phyloP scores from a whole-genome alignment of 2,797 vertebrate genomes.

The Neosilurus mollespiculum region DNA sequence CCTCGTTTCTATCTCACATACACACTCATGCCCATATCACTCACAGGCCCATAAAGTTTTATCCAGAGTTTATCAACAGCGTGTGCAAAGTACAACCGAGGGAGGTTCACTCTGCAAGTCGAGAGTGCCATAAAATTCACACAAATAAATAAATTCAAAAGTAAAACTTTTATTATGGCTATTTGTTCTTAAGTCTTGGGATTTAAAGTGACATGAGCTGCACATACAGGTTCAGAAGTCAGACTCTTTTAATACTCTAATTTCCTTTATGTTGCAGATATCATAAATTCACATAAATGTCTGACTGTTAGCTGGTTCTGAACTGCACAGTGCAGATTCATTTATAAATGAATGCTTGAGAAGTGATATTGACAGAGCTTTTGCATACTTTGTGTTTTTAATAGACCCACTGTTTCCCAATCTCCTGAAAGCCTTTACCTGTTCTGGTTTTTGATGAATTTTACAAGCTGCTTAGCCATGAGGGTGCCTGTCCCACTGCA shows the following conservation, averaged over 20 bases:
- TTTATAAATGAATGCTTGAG: neutral
- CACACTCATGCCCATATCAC: constrained; percentile 26
- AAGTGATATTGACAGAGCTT: neutral
- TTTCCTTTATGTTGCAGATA: constrained; percentile 1
- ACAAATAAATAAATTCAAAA: constrained; percentile 62
- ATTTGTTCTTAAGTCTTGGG: constrained; percentile 49
- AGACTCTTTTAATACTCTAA: constrained; percentile 27
- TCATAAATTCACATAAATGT: constrained; percentile 1
- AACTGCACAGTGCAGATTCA: constrained; percentile 8
- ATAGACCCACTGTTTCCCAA: constrained; percentile 39
- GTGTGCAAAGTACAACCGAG: constrained; percentile 65
- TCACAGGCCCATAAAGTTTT: constrained; percentile 71
- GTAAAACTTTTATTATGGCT: constrained; percentile 62
- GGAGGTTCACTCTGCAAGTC: constrained; percentile 66
- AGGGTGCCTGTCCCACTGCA: constrained; percentile 63
- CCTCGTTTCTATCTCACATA: constrained; percentile 28
- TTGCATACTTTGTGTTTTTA: constrained; percentile 29
- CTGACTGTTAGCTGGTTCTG: neutral
- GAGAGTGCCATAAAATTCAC: constrained; percentile 63
- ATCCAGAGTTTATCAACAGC: constrained; percentile 69
- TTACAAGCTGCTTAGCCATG: constrained; percentile 69
- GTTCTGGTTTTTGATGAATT: constrained; percentile 68
- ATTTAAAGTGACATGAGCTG: constrained; percentile 54
- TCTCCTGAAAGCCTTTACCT: constrained; percentile 53
- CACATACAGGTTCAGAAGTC: constrained; percentile 35